phyloP scores from a whole-genome alignment of 1,140 invertebrate species.

The Drosophila auraria region DNA sequence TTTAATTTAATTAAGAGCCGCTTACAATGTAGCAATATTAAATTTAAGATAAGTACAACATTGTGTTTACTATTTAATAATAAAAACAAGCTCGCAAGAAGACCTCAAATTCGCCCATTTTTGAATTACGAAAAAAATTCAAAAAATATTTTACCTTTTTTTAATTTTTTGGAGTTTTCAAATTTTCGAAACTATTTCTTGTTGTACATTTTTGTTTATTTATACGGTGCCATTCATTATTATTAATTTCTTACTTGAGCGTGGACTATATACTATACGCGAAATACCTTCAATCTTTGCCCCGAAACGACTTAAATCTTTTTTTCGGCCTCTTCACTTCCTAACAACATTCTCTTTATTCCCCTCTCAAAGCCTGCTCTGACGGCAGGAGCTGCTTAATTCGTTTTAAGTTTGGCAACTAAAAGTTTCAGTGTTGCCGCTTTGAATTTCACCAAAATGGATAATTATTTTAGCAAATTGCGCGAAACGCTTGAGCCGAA shows the following conservation, averaged over 20 bases:
- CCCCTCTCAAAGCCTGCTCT: constrained; percentile 12
- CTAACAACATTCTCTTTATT: constrained; percentile 12
- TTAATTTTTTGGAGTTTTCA: too few relatives aligned
- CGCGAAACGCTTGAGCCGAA: constrained; percentile 61
- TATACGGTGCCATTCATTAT: too few relatives aligned
- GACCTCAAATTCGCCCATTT: too few relatives aligned
- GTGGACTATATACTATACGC: neutral
- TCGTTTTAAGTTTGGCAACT: constrained; percentile 70
- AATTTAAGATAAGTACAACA: neutral
- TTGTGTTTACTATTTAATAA: too few relatives aligned
- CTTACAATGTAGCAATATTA: neutral
- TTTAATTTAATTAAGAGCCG: neutral
- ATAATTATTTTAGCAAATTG: constrained; percentile 82
- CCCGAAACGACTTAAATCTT: neutral
- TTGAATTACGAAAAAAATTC: too few relatives aligned
- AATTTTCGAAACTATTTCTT: too few relatives aligned
- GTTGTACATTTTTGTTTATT: too few relatives aligned
- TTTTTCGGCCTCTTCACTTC: neutral
- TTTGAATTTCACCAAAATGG: constrained; percentile 74
- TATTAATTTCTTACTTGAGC: neutral
- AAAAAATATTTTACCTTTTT: too few relatives aligned
- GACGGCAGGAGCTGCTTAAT: constrained; percentile 62
- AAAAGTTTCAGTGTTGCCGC: constrained; percentile 73
- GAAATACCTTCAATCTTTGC: neutral
- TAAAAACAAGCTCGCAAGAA: too few relatives aligned